Base-by-base conservation (phyloP, 2,113 vertebrate species). In the Prionailurus viverrinus region DNA sequence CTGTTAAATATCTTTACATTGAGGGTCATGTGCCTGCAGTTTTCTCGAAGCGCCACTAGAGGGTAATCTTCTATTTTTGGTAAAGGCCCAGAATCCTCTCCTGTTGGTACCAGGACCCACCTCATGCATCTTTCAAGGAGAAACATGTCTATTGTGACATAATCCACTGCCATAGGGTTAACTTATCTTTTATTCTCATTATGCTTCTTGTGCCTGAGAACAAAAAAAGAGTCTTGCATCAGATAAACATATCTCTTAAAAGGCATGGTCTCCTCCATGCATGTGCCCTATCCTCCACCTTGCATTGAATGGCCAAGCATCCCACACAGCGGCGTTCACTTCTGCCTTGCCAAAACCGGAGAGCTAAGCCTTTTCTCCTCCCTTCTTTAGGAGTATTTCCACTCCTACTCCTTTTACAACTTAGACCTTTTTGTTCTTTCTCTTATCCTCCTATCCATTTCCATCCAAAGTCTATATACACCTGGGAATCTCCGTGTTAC, bases 181-280 rank as follows among this genome's bases (percentile, higher is more conserved):
- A 15, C 27, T 27, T 41, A 0, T 15, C 53, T 21, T 66, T 31
- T 29, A 4, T 41, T 11, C 41, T 19, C 1, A 14, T 21, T 33
- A 1, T 45, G 25, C 41, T 58, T 65, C 82, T 69, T 12, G 23
- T 4, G 0, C 31, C 41, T 23, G 76, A 6, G 41, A 9, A 14
- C 63, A 15, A 6, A 48, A 45, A 82, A 55, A 8, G 5, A 66
- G 65, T 33, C 48, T 45, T 6, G 3, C 16, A 6, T 1, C 41
- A 13, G 31, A 29, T 51, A 11, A 39, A 15, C 45, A 9, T 4
- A 21, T 11, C 27, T 8, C 29, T 18, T 76, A 7, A 4, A 5
- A 0, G 1, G 0, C 25, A 8, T 1, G 11, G 55, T 18, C 25
- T n/a, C 9, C 25, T 13, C 36, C 3, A 0, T 1, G 4, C 0